These are phyloP conservation scores for Trachemys scripta DNA, from an alignment of 2,113 vertebrate species.

Conservation along the genomic window DNA sequence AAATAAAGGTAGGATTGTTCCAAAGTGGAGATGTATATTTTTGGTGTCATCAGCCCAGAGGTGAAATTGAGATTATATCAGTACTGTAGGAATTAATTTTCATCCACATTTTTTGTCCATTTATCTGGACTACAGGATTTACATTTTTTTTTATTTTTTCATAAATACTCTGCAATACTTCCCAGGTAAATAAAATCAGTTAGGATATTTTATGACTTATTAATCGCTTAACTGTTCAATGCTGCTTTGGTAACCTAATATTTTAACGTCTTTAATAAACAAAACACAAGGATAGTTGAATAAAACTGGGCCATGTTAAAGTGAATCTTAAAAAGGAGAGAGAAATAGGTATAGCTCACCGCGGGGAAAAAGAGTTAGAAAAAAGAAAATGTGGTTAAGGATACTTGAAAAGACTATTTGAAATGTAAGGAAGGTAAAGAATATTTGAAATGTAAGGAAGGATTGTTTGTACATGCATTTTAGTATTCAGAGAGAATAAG, in stretches of 20 bases:
- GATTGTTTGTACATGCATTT: not conserved
- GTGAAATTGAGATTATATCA: not conserved
- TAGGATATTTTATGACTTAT: not conserved
- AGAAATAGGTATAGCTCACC: not conserved
- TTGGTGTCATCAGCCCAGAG: not conserved
- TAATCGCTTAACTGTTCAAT: not conserved
- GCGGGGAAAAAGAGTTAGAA: not conserved
- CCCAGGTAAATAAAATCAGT: not conserved
- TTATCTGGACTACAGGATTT: not conserved
- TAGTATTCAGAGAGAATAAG: fast-evolving
- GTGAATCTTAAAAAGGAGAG: not conserved
- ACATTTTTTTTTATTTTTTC: not conserved
- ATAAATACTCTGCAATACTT: not conserved
- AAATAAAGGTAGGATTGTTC: not conserved
- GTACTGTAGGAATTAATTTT: not conserved
- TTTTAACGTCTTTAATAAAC: not conserved
- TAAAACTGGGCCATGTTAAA: not conserved
- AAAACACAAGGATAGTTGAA: not conserved
- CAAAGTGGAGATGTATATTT: not conserved
- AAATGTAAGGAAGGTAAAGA: not conserved
- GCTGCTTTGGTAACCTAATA: not conserved
- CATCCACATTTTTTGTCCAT: not conserved
- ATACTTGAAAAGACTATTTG: not conserved
- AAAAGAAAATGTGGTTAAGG: not conserved
- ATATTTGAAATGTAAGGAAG: not conserved